These are phyloP conservation scores for Endotricha flammealis DNA, from an alignment of 2,888 invertebrate genomes.

Conservation along the genomic window DNA sequence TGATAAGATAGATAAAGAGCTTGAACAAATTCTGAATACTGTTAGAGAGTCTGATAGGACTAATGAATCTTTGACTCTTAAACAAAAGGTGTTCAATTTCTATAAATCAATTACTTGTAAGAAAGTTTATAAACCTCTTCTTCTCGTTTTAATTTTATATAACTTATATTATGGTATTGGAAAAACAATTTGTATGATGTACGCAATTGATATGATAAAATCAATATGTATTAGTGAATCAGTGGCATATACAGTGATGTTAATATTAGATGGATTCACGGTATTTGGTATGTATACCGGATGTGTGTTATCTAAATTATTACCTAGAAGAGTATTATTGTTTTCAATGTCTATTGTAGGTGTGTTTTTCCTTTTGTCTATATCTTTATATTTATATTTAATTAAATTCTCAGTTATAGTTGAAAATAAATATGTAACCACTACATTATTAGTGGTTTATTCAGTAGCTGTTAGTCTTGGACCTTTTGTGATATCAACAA, in stretches of 20 bases:
- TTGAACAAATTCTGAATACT: conserved; percentile 24
- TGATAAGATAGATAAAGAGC: conserved; percentile 20
- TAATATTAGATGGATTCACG: no score
- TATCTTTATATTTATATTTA: no score
- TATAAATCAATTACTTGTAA: conserved; percentile 13
- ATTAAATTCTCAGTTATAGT: no score
- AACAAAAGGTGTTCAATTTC: conserved; percentile 14
- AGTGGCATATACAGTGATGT: no score
- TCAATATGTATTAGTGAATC: neutral
- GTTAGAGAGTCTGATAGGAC: no score
- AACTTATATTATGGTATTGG: conserved; percentile 4
- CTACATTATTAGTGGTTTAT: no score
- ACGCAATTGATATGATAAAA: conserved; percentile 10
- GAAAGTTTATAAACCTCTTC: conserved; percentile 22
- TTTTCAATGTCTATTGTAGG: no score
- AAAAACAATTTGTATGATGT: conserved; percentile 8
- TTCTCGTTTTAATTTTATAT: conserved; percentile 14
- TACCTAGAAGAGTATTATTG: no score
- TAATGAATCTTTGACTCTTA: conserved; percentile 23
- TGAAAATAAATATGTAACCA: no score
- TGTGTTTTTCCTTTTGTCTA: no score
- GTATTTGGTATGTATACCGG: conserved; percentile 9
- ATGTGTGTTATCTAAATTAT: conserved; percentile 13
- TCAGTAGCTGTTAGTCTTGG: no score
- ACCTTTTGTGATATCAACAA: no score